Conservation (phyloP, 2,797 vertebrate genomes). For the Thalassophryne amazonica region DNA sequence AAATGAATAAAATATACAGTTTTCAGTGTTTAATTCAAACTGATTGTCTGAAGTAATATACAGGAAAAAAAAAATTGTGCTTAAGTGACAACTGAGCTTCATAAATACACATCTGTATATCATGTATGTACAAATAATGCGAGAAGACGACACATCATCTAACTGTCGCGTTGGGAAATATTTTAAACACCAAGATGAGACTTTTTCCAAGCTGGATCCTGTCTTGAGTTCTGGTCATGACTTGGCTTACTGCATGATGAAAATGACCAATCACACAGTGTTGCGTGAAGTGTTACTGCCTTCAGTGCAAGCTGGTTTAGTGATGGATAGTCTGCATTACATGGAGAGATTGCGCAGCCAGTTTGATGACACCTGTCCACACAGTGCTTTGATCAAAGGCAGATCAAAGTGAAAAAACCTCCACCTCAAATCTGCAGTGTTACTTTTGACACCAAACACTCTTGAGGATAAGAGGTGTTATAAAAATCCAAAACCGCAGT, state of each 20-base stretch:
- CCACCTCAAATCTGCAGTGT: constrained; percentile 41
- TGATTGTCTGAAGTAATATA: constrained; percentile 75
- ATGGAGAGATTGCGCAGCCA: background rate
- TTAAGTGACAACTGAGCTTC: constrained; percentile 70
- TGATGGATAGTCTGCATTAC: constrained; percentile 9
- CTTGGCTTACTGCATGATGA: background rate
- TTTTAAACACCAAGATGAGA: constrained; percentile 14
- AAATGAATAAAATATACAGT: constrained; percentile 42
- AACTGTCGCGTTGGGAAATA: constrained; percentile 35
- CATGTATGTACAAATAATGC: constrained; percentile 74
- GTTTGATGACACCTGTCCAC: background rate
- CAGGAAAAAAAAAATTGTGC: constrained; percentile 54
- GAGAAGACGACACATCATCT: constrained; percentile 47
- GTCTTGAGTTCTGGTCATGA: constrained; percentile 15
- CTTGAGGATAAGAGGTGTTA: constrained; percentile 5
- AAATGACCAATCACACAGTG: constrained; percentile 13
- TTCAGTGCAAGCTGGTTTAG: constrained; percentile 10
- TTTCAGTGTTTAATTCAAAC: constrained; percentile 72
- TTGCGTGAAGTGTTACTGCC: constrained; percentile 35
- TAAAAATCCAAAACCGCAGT: constrained; percentile 17
- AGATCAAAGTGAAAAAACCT: constrained; percentile 4
- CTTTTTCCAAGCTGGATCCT: constrained; percentile 27
- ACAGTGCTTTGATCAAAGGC: constrained; percentile 13
- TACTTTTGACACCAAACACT: constrained; percentile 47
- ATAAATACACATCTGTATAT: constrained; percentile 73